Evolutionary conservation across 2,797 vertebrate genomes (phyloP).

Genomic region (Thamnophis elegans): DNA sequence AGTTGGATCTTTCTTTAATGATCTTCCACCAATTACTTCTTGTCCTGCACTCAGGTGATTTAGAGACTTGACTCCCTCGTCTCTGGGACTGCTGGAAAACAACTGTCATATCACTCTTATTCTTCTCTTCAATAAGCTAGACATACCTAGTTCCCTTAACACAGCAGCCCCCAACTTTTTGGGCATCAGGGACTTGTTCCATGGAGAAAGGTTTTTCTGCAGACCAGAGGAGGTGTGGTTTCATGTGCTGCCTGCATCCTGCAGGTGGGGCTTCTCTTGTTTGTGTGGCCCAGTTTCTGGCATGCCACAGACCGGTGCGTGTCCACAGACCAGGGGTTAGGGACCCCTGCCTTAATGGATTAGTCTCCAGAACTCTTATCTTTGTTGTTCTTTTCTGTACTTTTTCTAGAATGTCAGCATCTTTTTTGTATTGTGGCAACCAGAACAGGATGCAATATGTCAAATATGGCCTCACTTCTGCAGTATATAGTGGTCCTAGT

Average conservation of each 20-base stretch:
- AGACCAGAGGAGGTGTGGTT: too few species aligned
- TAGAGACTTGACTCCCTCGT: neutral
- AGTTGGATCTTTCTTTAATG: neutral
- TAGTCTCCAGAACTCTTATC: neutral
- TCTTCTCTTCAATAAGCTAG: neutral
- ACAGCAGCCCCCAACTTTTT: too few species aligned
- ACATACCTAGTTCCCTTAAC: neutral
- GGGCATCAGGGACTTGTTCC: too few species aligned
- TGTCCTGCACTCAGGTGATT: neutral
- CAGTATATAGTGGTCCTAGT: neutral
- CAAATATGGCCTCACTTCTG: neutral
- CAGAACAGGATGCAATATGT: neutral
- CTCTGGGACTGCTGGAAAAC: neutral
- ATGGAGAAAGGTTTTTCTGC: too few species aligned
- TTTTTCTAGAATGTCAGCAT: neutral
- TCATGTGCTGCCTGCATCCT: too few species aligned
- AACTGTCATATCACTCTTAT: neutral
- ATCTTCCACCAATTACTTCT: neutral
- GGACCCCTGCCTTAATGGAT: neutral
- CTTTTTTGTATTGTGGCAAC: neutral
- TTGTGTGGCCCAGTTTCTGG: too few species aligned
- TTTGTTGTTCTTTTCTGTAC: neutral
- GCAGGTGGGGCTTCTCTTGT: too few species aligned
- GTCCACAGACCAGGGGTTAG: too few species aligned
- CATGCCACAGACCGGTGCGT: too few species aligned